Conservation (phyloP, 2,113 vertebrate genomes). For the Pteruthius melanotis region DNA sequence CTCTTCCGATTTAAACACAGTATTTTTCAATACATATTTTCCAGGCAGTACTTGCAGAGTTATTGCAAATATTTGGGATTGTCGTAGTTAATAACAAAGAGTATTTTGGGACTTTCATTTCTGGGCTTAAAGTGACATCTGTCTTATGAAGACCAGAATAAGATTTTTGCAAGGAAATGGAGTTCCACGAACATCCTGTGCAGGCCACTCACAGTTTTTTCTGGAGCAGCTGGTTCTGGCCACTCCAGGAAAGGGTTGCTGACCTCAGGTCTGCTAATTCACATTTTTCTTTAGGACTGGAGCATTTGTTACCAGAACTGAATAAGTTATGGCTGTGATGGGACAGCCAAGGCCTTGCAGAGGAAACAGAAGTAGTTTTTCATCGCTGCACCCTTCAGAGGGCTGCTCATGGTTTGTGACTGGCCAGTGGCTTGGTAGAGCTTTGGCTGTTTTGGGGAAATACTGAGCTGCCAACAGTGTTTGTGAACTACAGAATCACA, state of each 20-base stretch:
- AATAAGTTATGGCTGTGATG: neutral
- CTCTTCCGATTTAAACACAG: accelerated
- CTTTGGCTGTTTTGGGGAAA: neutral
- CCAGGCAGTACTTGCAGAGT: neutral
- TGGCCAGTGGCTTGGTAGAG: neutral
- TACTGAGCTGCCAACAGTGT: accelerated
- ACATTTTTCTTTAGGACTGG: neutral
- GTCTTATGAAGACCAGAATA: neutral
- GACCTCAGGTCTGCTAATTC: neutral
- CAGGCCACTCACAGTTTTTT: accelerated
- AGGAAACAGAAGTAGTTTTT: neutral
- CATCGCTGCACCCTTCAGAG: neutral
- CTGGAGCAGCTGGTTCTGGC: neutral
- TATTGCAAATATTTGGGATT: neutral
- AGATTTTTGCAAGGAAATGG: neutral
- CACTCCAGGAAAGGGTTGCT: neutral
- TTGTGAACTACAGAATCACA: neutral
- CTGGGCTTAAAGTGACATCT: neutral
- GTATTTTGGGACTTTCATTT: neutral
- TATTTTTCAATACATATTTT: neutral
- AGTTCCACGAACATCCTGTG: neutral
- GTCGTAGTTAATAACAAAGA: neutral
- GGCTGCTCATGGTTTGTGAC: neutral
- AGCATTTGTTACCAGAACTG: neutral
- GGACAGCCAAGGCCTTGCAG: neutral